These are phyloP conservation scores for Hylomyscus alleni DNA, from an alignment of 2,797 vertebrate genomes.

Conservation along the genomic window DNA sequence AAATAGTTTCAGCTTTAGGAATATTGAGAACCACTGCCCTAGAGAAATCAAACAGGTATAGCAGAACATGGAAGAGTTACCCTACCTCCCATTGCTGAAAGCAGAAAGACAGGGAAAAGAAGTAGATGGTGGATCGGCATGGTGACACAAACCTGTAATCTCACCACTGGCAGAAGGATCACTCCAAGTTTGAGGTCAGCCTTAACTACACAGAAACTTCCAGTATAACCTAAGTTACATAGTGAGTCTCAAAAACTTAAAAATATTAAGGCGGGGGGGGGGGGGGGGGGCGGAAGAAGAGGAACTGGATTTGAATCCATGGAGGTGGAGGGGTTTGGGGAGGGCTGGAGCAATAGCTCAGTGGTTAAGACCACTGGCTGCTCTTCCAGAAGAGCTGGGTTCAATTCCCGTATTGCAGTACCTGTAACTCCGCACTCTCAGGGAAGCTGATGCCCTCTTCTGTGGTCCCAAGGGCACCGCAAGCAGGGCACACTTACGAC, in stretches of 20 bases:
- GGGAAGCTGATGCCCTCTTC: background rate
- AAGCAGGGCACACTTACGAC: background rate
- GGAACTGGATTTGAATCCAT: background rate
- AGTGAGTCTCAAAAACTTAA: background rate
- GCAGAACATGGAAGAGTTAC: background rate
- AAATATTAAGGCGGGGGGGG: background rate
- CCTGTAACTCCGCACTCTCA: background rate
- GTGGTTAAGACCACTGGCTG: background rate
- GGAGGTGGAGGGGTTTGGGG: background rate
- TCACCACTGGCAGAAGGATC: background rate
- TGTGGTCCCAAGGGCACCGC: background rate
- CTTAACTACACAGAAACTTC: background rate
- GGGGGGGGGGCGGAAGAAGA: background rate
- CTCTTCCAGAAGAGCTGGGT: background rate
- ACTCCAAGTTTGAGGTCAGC: background rate
- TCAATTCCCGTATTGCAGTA: background rate
- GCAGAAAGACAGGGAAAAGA: background rate
- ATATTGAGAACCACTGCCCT: background rate
- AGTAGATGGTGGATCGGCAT: background rate
- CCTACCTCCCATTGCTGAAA: background rate
- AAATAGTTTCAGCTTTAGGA: background rate
- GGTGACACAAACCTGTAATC: background rate
- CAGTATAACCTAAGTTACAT: background rate
- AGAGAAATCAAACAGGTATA: slow-evolving; percentile 7
- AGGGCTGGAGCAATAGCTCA: background rate